phyloP scores from a whole-genome alignment of 2,797 vertebrate species.

The Psittacula derbiana region DNA sequence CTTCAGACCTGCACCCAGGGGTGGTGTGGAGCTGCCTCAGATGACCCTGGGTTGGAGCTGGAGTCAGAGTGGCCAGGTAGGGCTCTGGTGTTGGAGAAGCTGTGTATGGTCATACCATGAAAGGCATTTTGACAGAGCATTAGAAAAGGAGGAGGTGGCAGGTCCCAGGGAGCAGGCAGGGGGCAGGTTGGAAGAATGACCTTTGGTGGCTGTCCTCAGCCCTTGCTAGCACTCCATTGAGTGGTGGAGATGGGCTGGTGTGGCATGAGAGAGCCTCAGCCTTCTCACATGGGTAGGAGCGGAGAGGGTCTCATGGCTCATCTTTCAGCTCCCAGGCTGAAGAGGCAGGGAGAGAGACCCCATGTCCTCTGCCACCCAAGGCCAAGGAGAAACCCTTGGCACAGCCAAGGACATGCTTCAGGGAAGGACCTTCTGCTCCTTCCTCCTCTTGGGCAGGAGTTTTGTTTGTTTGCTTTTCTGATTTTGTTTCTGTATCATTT shows the following conservation, averaged over 20 bases:
- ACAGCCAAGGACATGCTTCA: not conserved
- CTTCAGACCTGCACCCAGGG: not conserved
- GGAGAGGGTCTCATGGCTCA: not conserved
- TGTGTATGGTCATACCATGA: rapidly evolving
- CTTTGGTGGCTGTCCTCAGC: not conserved
- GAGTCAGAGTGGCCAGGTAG: not conserved
- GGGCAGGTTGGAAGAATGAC: not conserved
- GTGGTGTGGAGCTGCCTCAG: not conserved
- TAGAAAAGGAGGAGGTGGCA: not conserved
- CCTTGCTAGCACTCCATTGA: not conserved
- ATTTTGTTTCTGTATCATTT: not conserved
- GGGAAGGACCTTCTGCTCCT: not conserved
- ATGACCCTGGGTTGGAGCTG: not conserved
- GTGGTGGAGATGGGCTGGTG: rapidly evolving
- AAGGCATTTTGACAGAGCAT: not conserved
- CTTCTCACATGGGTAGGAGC: not conserved
- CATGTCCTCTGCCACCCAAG: not conserved
- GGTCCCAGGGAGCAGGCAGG: not conserved
- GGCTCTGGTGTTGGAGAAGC: not conserved
- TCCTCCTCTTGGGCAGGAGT: not conserved
- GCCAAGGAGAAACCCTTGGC: not conserved
- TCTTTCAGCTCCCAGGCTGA: not conserved
- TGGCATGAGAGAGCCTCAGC: not conserved
- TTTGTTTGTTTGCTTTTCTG: not conserved
- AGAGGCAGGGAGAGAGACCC: not conserved